Conservation (phyloP, 2,797 vertebrate species). For the Strix occidentalis region DNA sequence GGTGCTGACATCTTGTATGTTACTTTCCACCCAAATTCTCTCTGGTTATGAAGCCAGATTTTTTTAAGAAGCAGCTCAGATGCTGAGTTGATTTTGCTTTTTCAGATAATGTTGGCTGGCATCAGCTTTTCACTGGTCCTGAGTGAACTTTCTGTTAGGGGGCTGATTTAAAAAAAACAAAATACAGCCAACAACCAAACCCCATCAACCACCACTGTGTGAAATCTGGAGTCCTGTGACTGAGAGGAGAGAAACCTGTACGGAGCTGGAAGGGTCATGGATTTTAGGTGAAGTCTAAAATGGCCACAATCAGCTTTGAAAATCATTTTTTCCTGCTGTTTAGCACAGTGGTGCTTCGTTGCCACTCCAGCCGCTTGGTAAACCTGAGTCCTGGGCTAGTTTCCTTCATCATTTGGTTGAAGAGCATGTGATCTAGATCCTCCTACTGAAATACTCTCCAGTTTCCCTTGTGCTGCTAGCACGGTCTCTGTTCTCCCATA, state of each 20-base stretch:
- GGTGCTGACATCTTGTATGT: background rate
- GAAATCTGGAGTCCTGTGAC: background rate
- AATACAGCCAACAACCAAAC: background rate
- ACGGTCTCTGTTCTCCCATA: background rate
- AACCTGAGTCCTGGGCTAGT: background rate
- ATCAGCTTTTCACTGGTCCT: background rate
- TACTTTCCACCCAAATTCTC: background rate
- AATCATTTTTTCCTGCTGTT: background rate
- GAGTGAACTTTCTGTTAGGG: background rate
- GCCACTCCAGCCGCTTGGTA: background rate
- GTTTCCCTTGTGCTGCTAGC: background rate
- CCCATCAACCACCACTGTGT: background rate
- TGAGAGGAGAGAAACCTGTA: background rate
- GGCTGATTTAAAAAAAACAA: background rate
- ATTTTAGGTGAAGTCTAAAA: background rate
- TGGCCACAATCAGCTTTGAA: background rate
- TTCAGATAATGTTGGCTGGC: background rate
- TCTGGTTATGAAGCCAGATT: background rate
- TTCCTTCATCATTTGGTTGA: background rate
- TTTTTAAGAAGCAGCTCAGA: background rate
- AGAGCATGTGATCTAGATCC: background rate
- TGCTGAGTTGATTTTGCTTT: background rate
- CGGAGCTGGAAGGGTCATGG: background rate
- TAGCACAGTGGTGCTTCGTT: background rate
- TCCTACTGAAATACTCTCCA: accelerated